Conservation (phyloP, 1,140 invertebrate species). For the Elysia chlorotica region DNA sequence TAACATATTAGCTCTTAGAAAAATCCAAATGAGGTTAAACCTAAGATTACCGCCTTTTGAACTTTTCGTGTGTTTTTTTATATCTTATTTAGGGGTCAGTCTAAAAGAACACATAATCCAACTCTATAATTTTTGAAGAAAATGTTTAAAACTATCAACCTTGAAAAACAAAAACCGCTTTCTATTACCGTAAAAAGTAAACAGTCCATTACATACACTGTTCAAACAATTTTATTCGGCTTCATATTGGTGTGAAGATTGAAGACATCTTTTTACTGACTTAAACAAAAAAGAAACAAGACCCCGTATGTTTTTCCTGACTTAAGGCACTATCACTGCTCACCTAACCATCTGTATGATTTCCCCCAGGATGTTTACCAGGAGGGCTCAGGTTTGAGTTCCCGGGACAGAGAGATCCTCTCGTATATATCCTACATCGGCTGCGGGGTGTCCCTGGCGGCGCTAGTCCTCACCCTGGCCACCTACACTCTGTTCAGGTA, state of each 20-base stretch:
- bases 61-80: too few relatives aligned
- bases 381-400: slow-evolving; percentile 24
- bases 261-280: too few relatives aligned
- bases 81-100: too few relatives aligned
- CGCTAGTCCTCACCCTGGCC: slow-evolving; percentile 61
- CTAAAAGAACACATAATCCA: too few relatives aligned
- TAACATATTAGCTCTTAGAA: neutral
- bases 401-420: slow-evolving; percentile 52
- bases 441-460: slow-evolving; percentile 62
- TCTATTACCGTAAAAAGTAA: neutral
- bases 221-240: neutral
- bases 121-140: too few relatives aligned
- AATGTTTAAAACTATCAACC: too few relatives aligned
- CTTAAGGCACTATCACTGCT: neutral
- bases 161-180: too few relatives aligned
- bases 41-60: neutral
- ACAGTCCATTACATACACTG: too few relatives aligned
- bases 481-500: slow-evolving; percentile 56
- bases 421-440: slow-evolving; percentile 65
- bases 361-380: slow-evolving; percentile 47
- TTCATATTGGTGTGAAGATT: too few relatives aligned
- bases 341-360: slow-evolving; percentile 4
- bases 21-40: neutral
- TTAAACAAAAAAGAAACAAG: neutral
- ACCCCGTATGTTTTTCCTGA: neutral